These are phyloP conservation scores for Hemithea aestivaria DNA, from an alignment of 2,888 invertebrate genomes.

Conservation along the genomic window DNA sequence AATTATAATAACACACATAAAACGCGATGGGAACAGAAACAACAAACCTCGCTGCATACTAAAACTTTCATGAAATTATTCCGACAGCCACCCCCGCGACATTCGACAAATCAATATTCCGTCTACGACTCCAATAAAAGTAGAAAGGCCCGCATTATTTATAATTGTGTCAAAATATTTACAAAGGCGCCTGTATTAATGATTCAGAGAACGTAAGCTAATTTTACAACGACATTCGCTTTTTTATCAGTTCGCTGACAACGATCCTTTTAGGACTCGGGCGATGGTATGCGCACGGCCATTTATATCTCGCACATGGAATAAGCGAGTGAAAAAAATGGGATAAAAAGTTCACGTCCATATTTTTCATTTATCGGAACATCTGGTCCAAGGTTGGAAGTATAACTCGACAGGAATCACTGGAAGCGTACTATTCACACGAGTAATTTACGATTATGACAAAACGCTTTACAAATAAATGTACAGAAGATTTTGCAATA, in stretches of 20 bases:
- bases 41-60: constrained; percentile 8
- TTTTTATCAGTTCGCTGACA: constrained; percentile 20
- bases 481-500: constrained; percentile 8
- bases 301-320: constrained; percentile 28
- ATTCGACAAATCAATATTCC: constrained; percentile 17
- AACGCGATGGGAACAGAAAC: constrained; percentile 1
- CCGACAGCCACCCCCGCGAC: constrained; percentile 11
- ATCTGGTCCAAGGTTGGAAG: constrained; percentile 32
- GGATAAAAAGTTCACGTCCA: constrained; percentile 32
- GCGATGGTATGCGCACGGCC: constrained; percentile 20
- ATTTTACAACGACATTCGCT: constrained; percentile 23
- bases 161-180: constrained; percentile 25
- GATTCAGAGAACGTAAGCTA: constrained; percentile 22
- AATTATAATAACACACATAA: not conserved
- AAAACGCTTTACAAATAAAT: constrained; percentile 14
- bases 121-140: constrained; percentile 13
- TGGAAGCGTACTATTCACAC: constrained; percentile 11
- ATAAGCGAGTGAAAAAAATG: constrained; percentile 24
- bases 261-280: constrained; percentile 21
- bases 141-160: constrained; percentile 10
- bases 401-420: constrained; percentile 9
- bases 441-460: constrained; percentile 25
- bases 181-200: constrained; percentile 19
- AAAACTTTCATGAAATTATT: constrained; percentile 10
- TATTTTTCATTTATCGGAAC: constrained; percentile 28